Conservation (phyloP, 2,888 invertebrate species). For the Platycnemis pennipes region DNA sequence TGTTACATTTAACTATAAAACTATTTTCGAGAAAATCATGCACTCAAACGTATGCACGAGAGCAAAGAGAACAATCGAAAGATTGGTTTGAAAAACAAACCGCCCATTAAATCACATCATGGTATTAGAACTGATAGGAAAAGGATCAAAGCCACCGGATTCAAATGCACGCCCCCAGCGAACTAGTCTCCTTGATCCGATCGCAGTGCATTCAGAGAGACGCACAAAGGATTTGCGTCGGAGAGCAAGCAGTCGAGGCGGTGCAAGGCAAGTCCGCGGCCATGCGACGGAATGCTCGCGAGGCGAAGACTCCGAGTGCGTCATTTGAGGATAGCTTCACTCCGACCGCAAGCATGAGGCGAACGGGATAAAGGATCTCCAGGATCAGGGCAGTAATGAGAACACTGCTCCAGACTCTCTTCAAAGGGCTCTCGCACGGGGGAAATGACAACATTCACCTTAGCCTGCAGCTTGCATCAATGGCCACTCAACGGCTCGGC, state of each 20-base stretch:
- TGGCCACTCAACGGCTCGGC: slow-evolving; percentile 9
- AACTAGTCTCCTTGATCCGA: no score
- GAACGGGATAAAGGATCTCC: neutral
- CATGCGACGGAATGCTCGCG: neutral
- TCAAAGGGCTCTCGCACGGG: neutral
- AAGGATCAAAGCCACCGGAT: no score
- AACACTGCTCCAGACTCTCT: neutral
- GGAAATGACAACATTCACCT: slow-evolving; percentile 10
- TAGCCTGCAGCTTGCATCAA: neutral
- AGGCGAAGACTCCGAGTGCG: neutral
- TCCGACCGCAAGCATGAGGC: neutral
- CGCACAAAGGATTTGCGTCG: no score
- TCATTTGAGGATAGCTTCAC: neutral
- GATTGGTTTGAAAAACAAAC: no score
- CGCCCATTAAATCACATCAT: no score
- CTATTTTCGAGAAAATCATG: no score
- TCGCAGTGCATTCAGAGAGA: no score
- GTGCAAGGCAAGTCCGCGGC: neutral
- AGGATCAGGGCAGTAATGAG: neutral
- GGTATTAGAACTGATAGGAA: no score
- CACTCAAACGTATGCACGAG: no score
- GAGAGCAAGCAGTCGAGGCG: neutral
- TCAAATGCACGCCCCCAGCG: no score
- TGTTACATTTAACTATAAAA: no score
- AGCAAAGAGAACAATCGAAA: no score